Evolutionary conservation across 2,888 invertebrate genomes (phyloP), one percentile per base, ranked within the genome.

Genomic region (Heliothis peltigera): DNA sequence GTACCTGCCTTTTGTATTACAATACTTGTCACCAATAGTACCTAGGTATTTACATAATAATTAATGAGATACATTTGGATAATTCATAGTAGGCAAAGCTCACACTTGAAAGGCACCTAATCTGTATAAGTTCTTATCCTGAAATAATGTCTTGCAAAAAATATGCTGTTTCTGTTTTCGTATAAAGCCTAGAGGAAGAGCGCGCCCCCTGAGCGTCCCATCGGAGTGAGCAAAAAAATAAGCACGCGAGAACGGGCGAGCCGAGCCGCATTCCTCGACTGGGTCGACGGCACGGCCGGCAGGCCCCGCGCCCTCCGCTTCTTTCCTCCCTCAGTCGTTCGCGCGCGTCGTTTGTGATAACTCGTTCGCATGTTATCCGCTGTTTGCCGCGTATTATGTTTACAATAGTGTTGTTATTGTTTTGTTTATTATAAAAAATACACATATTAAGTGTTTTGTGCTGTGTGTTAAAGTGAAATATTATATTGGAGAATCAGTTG

Each of bases 221-320:
- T 81, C 82, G 77, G 75, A 73, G 84, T 83, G 81, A 85, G 85
- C 85, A 90, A 92, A 92, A 91, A 83, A 91, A 92, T 85, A 88
- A 87, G 87, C 85, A 87, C 86, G 88, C 90, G 88, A 89, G 90
- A 92, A 91, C 91, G 87, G 88, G 91, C 92, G 89, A 89, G 92
- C 91, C 91, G 89, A 89, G 92, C 90, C 91, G 89, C 93, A 93
- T 93, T 93, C 93, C 92, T 88, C 90, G 90, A 91, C 90, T 91
- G 89, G 92, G 92, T 92, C 92, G 93, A 88, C 92, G 90, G 88
- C 88, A 87, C 87, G 86, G 25, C 25, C 25, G 25, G 88, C 87
- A 88, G 87, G 84, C 87, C 80, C 86, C 81, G 75, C 85, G 72
- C 85, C 77, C 72, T 71, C 76, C 71, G 70, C 80, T 56, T 71